A percentile compares a stretch with the other conserved stretches of the same genome.
phyloP scores from a whole-genome alignment of 2,888 invertebrate genomes.

The Sisyra nigra region DNA sequence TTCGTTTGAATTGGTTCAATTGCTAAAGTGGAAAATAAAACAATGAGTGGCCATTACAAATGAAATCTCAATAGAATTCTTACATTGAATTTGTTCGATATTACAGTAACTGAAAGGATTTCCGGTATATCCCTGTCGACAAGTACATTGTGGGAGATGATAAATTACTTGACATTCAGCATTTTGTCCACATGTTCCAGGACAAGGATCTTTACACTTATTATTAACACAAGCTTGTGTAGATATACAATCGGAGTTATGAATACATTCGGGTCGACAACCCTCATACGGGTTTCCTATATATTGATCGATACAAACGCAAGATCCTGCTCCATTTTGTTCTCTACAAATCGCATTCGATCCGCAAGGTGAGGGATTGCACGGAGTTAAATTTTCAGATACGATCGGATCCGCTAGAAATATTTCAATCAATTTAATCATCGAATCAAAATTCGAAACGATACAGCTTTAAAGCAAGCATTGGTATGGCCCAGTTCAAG shows the following conservation, averaged over 20 bases:
- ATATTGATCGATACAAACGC: conserved; percentile 65
- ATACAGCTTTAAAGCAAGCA: too few relatives aligned
- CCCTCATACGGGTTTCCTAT: conserved; percentile 71
- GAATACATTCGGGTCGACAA: conserved; percentile 56
- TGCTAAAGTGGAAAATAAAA: conserved; percentile 1
- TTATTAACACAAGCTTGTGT: conserved; percentile 54
- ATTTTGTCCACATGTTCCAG: conserved; percentile 52
- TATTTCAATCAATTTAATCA: too few relatives aligned
- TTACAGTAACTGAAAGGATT: conserved; percentile 30
- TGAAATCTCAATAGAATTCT: conserved; percentile 10
- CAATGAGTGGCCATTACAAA: neutral
- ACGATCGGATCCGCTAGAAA: too few relatives aligned
- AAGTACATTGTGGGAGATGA: conserved; percentile 58
- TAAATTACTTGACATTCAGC: conserved; percentile 62
- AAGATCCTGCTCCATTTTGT: conserved; percentile 64
- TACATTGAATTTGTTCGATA: conserved; percentile 21
- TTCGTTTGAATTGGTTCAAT: conserved; percentile 18
- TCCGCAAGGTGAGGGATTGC: conserved; percentile 74
- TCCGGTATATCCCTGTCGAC: conserved; percentile 42
- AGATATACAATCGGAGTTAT: conserved; percentile 54
- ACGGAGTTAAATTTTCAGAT: conserved; percentile 30
- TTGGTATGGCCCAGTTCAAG: too few relatives aligned
- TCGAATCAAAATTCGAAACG: too few relatives aligned
- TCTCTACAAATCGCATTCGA: conserved; percentile 73
- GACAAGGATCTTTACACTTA: conserved; percentile 56